These are phyloP conservation scores for Ornithoptera alexandrae DNA, from an alignment of 2,888 invertebrate genomes.

Conservation along the genomic window DNA sequence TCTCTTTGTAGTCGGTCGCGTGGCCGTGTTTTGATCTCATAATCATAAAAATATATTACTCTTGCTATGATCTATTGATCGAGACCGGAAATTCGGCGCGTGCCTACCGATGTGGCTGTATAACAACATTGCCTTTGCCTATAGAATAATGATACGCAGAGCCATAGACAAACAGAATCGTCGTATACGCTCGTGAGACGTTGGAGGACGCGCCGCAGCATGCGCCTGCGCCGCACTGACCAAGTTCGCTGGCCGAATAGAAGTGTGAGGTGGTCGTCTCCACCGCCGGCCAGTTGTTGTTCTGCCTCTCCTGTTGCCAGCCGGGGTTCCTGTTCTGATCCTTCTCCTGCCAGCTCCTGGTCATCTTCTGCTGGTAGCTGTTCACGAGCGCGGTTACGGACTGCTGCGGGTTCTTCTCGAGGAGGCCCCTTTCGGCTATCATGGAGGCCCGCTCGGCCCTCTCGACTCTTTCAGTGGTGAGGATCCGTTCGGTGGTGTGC, in stretches of 20 bases:
- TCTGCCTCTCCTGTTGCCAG: slow-evolving; percentile 44
- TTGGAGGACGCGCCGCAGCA: slow-evolving; percentile 17
- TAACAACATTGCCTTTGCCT: no score
- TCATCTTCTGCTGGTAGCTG: slow-evolving; percentile 68
- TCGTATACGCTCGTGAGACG: background rate
- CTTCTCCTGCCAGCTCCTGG: slow-evolving; percentile 45
- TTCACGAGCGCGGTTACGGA: slow-evolving; percentile 68
- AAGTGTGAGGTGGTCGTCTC: slow-evolving; percentile 65
- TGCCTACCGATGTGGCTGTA: no score
- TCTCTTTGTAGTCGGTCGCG: no score
- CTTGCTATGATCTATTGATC: no score
- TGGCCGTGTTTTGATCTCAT: no score
- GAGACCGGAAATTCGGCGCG: no score
- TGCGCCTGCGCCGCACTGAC: slow-evolving; percentile 52
- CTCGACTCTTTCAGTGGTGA: slow-evolving; percentile 27
- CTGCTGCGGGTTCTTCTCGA: slow-evolving; percentile 42
- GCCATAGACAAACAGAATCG: background rate
- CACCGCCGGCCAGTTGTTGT: slow-evolving; percentile 60
- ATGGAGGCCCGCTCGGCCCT: slow-evolving; percentile 27
- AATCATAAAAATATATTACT: no score
- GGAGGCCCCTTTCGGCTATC: slow-evolving; percentile 33
- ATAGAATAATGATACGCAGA: no score
- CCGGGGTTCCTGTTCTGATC: slow-evolving; percentile 49
- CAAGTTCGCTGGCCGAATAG: slow-evolving; percentile 67
- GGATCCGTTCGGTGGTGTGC: slow-evolving; percentile 12